A percentile compares a stretch with the other conserved stretches of the same genome.
Conservation (phyloP, 2,797 vertebrate genomes). For the Antrozous pallidus region DNA sequence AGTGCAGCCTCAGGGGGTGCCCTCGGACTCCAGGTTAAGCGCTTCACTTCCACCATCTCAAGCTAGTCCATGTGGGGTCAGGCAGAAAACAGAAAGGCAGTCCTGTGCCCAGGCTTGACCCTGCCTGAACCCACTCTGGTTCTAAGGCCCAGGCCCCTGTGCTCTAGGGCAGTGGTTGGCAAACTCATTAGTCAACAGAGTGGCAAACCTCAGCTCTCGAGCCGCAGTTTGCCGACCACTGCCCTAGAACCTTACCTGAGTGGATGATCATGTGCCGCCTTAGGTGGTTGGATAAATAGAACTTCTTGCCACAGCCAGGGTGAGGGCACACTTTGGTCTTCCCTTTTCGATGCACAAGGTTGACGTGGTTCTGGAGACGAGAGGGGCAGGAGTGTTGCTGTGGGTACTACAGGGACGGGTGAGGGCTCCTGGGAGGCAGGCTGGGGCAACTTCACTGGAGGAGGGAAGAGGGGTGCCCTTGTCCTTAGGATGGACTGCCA, state of each 20-base stretch:
- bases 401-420: neutral
- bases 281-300: constrained; percentile 93
- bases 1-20: neutral
- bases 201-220: no score
- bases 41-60: neutral
- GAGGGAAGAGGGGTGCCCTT: neutral
- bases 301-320: constrained; percentile 95
- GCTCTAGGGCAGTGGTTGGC: no score
- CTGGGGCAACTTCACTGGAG: neutral
- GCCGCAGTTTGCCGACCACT: no score
- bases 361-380: constrained; percentile 88
- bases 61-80: neutral
- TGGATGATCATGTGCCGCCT: constrained; percentile 95
- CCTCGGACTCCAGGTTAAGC: neutral
- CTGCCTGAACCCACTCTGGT: neutral
- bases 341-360: constrained; percentile 92
- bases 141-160: neutral
- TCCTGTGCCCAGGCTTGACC: neutral
- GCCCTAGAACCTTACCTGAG: constrained; percentile 84
- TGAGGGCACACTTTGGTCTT: constrained; percentile 93
- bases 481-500: neutral
- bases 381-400: neutral
- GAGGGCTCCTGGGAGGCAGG: neutral
- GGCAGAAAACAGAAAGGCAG: neutral
- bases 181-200: no score